Percentiles rank a stretch among this genome's conserved stretches.
These are phyloP conservation scores for Poeciliopsis gracilis DNA, from an alignment of 2,797 vertebrate species.

Conservation along the genomic window DNA sequence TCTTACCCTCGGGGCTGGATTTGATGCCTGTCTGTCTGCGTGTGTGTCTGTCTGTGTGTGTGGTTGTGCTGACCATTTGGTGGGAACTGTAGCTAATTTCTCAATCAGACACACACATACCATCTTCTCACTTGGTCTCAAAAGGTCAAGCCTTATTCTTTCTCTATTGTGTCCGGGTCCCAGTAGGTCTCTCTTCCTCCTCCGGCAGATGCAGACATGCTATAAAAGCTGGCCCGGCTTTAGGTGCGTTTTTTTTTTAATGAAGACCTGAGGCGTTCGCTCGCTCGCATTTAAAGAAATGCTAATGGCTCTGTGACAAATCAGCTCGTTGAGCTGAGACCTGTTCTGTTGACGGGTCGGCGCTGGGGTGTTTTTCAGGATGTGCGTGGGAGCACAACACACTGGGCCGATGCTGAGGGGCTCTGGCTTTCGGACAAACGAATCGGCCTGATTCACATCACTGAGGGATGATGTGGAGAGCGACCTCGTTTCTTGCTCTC, in stretches of 20 bases:
- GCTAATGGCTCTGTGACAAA: conserved; percentile 26
- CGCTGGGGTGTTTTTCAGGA: neutral
- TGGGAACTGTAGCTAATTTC: conserved; percentile 80
- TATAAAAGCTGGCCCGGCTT: conserved; percentile 60
- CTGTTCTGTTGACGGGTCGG: conserved; percentile 14
- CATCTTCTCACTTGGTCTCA: conserved; percentile 69
- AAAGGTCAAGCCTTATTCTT: conserved; percentile 74
- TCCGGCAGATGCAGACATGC: conserved; percentile 63
- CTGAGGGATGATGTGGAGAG: conserved; percentile 42
- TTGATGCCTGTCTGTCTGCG: conserved; percentile 49
- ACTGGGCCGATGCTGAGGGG: neutral
- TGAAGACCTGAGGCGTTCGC: conserved; percentile 50
- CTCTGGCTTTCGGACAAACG: conserved; percentile 17
- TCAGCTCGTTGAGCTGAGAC: conserved; percentile 23
- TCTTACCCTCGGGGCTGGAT: conserved; percentile 73
- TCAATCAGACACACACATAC: conserved; percentile 80
- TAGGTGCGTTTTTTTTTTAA: conserved; percentile 57
- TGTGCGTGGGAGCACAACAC: neutral
- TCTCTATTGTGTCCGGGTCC: conserved; percentile 69
- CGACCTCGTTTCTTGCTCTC: conserved; percentile 58
- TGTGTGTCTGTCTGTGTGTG: conserved; percentile 39
- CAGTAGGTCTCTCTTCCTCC: conserved; percentile 68
- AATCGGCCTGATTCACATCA: conserved; percentile 39
- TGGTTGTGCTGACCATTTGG: conserved; percentile 75
- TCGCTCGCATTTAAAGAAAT: conserved; percentile 52